Percentiles rank a stretch among this genome's conserved stretches.
phyloP scores from a whole-genome alignment of 2,113 vertebrate genomes.

The Apteryx mantelli region DNA sequence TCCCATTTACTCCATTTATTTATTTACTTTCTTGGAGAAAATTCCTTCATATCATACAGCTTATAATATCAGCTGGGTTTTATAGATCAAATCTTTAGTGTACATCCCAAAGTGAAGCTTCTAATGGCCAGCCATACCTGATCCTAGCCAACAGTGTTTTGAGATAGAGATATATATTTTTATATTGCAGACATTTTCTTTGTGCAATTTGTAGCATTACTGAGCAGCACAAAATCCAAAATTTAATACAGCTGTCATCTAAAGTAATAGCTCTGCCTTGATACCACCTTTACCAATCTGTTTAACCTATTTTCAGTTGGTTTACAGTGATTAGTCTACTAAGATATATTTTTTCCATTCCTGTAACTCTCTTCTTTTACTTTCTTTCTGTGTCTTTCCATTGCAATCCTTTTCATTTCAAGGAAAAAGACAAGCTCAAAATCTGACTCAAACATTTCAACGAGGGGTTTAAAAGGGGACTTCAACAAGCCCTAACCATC shows the following conservation, averaged over 20 bases:
- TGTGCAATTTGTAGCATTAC: neutral
- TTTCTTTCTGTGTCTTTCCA: neutral
- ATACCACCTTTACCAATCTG: neutral
- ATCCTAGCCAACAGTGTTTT: neutral
- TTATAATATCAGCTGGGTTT: neutral
- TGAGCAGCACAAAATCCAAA: neutral
- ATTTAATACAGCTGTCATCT: neutral
- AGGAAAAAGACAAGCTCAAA: neutral
- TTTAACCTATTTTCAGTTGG: neutral
- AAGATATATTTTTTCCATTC: neutral
- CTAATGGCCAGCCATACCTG: accelerated
- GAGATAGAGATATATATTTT: no score
- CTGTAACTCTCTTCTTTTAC: neutral
- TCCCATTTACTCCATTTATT: neutral
- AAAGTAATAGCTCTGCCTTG: neutral
- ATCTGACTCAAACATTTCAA: neutral
- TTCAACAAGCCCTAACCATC: neutral
- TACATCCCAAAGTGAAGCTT: neutral
- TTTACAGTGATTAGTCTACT: neutral
- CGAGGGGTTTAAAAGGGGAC: accelerated
- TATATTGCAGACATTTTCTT: neutral
- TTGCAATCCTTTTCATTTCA: neutral
- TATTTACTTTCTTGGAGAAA: neutral
- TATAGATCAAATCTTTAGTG: neutral
- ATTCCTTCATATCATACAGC: accelerated